A percentile compares a stretch with the other conserved stretches of the same genome.
phyloP scores from a whole-genome alignment of 2,797 vertebrate genomes.

The Trematomus bernacchii region DNA sequence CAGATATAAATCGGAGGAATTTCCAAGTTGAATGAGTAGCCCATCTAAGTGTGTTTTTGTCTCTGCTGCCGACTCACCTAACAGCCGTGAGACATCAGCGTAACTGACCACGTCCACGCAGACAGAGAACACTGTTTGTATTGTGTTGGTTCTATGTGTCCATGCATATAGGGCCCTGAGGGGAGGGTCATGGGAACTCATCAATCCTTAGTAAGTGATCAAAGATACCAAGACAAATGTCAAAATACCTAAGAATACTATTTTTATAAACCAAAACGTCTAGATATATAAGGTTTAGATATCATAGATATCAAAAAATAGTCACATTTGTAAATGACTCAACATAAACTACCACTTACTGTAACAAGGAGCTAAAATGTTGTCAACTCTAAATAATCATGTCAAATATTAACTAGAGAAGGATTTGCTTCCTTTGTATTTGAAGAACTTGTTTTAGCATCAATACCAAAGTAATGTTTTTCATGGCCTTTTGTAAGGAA shows the following conservation, averaged over 20 bases:
- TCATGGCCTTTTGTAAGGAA: no score
- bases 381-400: no score
- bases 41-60: constrained; percentile 16
- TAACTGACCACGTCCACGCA: constrained; percentile 21
- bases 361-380: no score
- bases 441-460: no score
- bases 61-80: constrained; percentile 36
- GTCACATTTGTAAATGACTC: no score
- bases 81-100: constrained; percentile 26
- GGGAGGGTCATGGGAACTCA: not conserved
- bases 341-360: no score
- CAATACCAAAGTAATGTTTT: no score
- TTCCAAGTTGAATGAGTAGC: not conserved
- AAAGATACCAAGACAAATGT: not conserved
- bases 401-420: no score
- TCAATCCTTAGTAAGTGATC: not conserved
- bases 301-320: no score
- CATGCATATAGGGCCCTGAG: not conserved
- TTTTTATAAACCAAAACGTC: not conserved
- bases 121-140: constrained; percentile 40
- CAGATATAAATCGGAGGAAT: constrained; percentile 3
- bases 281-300: no score
- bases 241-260: not conserved
- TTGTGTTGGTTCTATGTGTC: constrained; percentile 35
- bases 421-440: no score